These are phyloP conservation scores for Aphodius sticticus DNA, from an alignment of 2,888 invertebrate species.

Conservation along the genomic window DNA sequence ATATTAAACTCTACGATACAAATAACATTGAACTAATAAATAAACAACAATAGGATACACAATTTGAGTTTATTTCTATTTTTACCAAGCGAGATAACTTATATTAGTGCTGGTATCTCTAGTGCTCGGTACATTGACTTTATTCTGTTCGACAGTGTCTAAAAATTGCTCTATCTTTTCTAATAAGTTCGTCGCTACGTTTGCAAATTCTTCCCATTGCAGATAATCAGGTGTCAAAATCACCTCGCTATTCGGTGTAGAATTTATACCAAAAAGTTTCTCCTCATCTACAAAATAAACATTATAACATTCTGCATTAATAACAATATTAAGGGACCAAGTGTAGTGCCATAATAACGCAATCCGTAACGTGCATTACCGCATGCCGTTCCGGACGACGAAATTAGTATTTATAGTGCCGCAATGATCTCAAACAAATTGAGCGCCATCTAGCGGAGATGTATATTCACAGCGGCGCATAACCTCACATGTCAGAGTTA, in stretches of 20 bases:
- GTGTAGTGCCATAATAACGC: too few relatives aligned
- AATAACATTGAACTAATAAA: not conserved
- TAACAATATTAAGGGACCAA: constrained; percentile 17
- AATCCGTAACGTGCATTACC: too few relatives aligned
- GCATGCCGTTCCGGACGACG: too few relatives aligned
- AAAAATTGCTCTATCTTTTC: constrained; percentile 67
- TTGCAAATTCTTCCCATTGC: constrained; percentile 79
- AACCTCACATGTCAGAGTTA: too few relatives aligned
- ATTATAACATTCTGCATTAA: too few relatives aligned
- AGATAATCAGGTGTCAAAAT: constrained; percentile 57
- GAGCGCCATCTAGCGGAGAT: too few relatives aligned
- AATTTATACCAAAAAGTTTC: constrained; percentile 62
- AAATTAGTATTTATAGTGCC: too few relatives aligned
- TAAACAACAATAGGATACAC: not conserved
- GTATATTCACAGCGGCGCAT: too few relatives aligned
- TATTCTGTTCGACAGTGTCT: constrained; percentile 56
- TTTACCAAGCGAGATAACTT: constrained; percentile 58
- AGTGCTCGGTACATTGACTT: constrained; percentile 43
- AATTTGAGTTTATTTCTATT: constrained; percentile 10
- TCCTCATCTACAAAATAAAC: constrained; percentile 64
- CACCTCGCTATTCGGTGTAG: constrained; percentile 55
- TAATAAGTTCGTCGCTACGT: constrained; percentile 76
- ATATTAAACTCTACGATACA: constrained; percentile 8
- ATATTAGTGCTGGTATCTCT: constrained; percentile 56
- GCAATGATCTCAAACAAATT: too few relatives aligned